Evolutionary conservation across 2,888 invertebrate species (phyloP), one percentile per base, ranked within the genome.

Genomic region (Blastobasis lacticolella): DNA sequence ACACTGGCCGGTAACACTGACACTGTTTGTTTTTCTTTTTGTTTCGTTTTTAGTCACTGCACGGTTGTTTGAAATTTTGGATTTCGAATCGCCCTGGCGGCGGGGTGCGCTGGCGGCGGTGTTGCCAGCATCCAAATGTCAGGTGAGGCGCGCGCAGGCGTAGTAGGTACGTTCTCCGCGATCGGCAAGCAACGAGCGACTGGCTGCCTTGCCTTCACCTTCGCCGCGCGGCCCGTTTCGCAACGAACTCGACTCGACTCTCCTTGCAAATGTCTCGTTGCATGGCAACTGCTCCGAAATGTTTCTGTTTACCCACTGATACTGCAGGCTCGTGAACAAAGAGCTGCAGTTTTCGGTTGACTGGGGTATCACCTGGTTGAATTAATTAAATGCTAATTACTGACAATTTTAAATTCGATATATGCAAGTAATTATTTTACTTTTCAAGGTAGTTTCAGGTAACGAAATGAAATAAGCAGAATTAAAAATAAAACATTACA

Each of bases 191-290:
- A 67, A 61, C 66, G 65, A 70, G 73, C 84, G 83, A 86, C 86
- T 87, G 87, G 80, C 45, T 42, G 54, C 55, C 60, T 61, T 63
- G 75, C 81, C 79, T 80, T 78, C 81, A 78, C 79, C 78, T 76
- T 73, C 69, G 71, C 75, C 73, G 73, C 66, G 61, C 67, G 62
- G 78, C 73, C 71, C 69, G 80, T 83, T 83, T 82, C 79, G 81
- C 83, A 85, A 81, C 77, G 75, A 72, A 79, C 74, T 73, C 71
- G 71, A 71, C 23, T 23, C 23, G 23, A 23, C 23, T 78, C 79
- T 77, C 75, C 78, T 82, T 77, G 81, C 85, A 81, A 67, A 76
- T 77, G 74, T 76, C 78, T 78, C 74, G 87, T 87, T 84, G 87
- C 87, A 82, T 86, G 78, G 86, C 86, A 87, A 87, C 87, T 81